These are phyloP conservation scores for Beaufortia kweichowensis DNA, from an alignment of 2,113 vertebrate genomes.

Conservation along the genomic window DNA sequence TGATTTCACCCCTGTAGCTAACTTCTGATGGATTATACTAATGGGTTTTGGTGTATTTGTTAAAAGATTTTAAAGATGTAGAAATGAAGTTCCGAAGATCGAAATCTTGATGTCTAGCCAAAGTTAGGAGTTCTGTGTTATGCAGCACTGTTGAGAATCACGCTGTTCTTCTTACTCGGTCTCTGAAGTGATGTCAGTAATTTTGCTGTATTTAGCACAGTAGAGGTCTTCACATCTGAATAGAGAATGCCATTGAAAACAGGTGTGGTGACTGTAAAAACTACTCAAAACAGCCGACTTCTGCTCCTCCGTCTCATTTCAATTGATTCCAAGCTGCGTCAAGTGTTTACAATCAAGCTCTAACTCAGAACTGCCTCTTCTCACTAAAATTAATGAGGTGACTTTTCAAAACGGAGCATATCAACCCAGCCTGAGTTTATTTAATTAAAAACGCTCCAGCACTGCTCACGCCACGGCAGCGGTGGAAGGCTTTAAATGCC, in stretches of 20 bases:
- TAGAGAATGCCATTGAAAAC: background rate
- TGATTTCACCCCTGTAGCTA: too few species aligned
- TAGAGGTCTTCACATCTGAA: background rate
- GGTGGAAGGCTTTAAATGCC: conserved; percentile 41
- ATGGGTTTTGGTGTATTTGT: too few species aligned
- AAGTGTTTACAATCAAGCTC: conserved; percentile 33
- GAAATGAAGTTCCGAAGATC: too few species aligned
- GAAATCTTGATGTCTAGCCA: too few species aligned
- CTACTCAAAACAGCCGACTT: background rate
- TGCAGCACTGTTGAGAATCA: too few species aligned
- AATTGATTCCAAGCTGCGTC: conserved; percentile 25
- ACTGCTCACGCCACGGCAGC: conserved; percentile 32
- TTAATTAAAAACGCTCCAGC: conserved; percentile 39
- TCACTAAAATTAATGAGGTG: conserved; percentile 37
- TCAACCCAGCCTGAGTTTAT: conserved; percentile 32
- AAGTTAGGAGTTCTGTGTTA: too few species aligned
- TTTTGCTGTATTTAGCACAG: background rate
- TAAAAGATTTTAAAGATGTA: too few species aligned
- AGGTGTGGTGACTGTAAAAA: conserved; percentile 11
- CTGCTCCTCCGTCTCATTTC: conserved; percentile 16
- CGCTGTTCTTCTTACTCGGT: too few species aligned
- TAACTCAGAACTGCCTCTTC: conserved; percentile 23
- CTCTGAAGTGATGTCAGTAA: background rate
- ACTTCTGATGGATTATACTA: too few species aligned
- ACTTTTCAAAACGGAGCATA: conserved; percentile 31